A percentile compares a stretch with the other conserved stretches of the same genome.
These are phyloP conservation scores for Copidosoma floridanum DNA, from an alignment of 1,140 invertebrate genomes.

Conservation along the genomic window DNA sequence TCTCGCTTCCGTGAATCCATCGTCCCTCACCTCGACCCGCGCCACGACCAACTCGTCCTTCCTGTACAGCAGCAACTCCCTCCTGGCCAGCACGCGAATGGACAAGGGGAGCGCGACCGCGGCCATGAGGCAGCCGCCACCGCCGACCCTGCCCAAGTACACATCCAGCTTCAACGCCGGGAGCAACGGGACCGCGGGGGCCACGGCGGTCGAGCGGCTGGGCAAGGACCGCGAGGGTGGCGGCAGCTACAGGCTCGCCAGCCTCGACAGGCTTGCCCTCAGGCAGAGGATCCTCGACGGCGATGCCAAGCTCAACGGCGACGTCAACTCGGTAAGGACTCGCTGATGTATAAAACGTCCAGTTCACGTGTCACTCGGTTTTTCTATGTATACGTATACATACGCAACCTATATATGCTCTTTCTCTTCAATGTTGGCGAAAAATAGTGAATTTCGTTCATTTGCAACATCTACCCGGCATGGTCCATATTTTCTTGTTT, in stretches of 20 bases:
- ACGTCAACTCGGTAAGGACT: slow-evolving; percentile 50
- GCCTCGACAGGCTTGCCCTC: slow-evolving; percentile 68
- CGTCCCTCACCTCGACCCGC: slow-evolving; percentile 32
- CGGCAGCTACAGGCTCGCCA: slow-evolving; percentile 66
- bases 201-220: slow-evolving; percentile 54
- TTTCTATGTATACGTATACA: too few relatives aligned
- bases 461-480: too few relatives aligned
- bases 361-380: too few relatives aligned
- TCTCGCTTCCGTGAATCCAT: slow-evolving; percentile 41
- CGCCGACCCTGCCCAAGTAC: slow-evolving; percentile 68
- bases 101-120: background rate
- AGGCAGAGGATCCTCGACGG: slow-evolving; percentile 68
- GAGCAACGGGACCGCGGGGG: slow-evolving; percentile 52
- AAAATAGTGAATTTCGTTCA: too few relatives aligned
- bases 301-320: slow-evolving; percentile 47
- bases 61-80: slow-evolving; percentile 53
- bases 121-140: slow-evolving; percentile 58
- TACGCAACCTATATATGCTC: too few relatives aligned
- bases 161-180: slow-evolving; percentile 61
- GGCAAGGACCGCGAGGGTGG: slow-evolving; percentile 59
- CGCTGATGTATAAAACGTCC: too few relatives aligned
- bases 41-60: slow-evolving; percentile 51
- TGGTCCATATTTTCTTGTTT: too few relatives aligned
- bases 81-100: slow-evolving; percentile 44
- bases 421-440: too few relatives aligned